These are phyloP conservation scores for Tragelaphus buxtoni DNA, from an alignment of 2,113 vertebrate species.

Conservation along the genomic window DNA sequence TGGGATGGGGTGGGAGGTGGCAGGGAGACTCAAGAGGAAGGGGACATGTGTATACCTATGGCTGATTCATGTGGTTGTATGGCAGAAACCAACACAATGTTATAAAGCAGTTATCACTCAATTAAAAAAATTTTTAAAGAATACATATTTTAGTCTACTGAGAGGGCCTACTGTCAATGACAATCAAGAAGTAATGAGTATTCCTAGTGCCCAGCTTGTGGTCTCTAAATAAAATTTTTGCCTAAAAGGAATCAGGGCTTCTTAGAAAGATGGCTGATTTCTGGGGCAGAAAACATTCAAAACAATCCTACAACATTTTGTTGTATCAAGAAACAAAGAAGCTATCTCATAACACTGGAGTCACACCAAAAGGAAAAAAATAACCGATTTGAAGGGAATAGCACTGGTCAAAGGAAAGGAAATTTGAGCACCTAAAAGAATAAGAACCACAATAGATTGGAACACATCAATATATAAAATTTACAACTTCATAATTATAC, in stretches of 20 bases:
- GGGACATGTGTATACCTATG: neutral
- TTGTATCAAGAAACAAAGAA: neutral
- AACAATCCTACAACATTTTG: neutral
- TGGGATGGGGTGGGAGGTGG: neutral
- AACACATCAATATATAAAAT: neutral
- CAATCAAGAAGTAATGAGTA: neutral
- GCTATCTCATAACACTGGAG: neutral
- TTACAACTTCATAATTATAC: neutral
- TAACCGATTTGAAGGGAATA: neutral
- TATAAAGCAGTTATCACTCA: neutral
- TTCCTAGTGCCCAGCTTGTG: neutral
- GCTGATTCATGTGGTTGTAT: neutral
- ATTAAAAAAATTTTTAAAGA: neutral
- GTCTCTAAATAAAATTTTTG: neutral
- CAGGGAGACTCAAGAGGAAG: neutral
- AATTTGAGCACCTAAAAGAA: neutral
- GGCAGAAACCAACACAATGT: neutral
- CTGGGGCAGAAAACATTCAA: neutral
- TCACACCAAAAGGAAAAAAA: neutral
- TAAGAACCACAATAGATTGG: neutral
- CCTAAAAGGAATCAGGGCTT: neutral
- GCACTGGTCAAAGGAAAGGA: neutral
- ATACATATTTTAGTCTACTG: neutral
- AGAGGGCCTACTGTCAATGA: neutral
- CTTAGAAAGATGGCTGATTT: neutral